Evolutionary conservation across 2,888 invertebrate genomes (phyloP), one percentile per base, ranked within the genome.

Genomic region (Byasa hedistus): DNA sequence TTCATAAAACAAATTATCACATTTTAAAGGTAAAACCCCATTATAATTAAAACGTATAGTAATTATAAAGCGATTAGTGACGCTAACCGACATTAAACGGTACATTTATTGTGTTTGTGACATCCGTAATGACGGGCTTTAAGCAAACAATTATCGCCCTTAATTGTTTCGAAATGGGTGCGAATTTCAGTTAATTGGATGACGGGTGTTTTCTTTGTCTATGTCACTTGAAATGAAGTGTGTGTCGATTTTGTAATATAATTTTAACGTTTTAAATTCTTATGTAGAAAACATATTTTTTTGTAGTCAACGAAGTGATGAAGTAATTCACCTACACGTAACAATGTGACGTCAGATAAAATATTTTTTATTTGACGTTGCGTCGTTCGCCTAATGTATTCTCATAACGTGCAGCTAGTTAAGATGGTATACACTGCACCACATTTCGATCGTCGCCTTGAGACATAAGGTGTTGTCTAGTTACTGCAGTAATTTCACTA

Each of bases 11-110:
- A 15, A 44, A 44, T 44, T 44, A 19, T 10, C 44, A 44, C 15
- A 57, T 63, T 57, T 48, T 19, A 51, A 48, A 63, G 63, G 48
- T 63, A 21, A 22, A 63, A 57, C 48, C 15, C 19, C 22, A 56
- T 32, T 21, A 48, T 57, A 57, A 57, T 63, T 22, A 44, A 55
- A 24, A 56, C 61, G 22, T 3, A 56, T 48, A 57, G 58, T 64
- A 64, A 64, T 64, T 59, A 64, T 54, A 58, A 59, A 64, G 59
- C 58, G 24, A 64, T 64, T 64, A 64, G 58, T 64, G 44, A 64
- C 36, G 64, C 64, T 54, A 52, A 55, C 64, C 39, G 59, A 64
- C 36, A 54, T 64, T 52, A 54, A 54, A 44, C 22, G 17, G 61
- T 39, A 39, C 64, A 64, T 64, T 64, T 54, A 59, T 55, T 59